Percentiles rank a stretch among this genome's conserved stretches.
phyloP scores from a whole-genome alignment of 2,888 invertebrate species.

The Pterostichus madidus region DNA sequence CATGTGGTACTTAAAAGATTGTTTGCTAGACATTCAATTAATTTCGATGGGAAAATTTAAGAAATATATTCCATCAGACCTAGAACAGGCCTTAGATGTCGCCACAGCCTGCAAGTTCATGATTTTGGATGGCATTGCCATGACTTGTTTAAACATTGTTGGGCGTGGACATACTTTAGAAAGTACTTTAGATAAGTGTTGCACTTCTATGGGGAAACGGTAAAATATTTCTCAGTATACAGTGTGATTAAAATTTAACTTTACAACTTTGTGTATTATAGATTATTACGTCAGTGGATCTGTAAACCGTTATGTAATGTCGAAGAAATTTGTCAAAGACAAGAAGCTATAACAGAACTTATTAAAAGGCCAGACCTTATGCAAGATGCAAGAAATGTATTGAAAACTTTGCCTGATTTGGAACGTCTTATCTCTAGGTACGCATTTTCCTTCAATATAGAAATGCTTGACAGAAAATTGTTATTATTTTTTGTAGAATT shows the following conservation, averaged over 20 bases:
- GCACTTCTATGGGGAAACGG: conserved; percentile 95
- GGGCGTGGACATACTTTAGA: conserved; percentile 90
- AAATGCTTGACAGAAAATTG: not conserved
- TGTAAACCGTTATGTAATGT: conserved; percentile 93
- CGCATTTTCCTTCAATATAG: conserved; percentile 70
- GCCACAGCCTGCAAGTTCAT: conserved; percentile 77
- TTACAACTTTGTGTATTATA: conserved; percentile 72
- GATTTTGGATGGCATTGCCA: conserved; percentile 94
- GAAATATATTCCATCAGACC: conserved; percentile 84
- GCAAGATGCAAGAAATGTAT: conserved; percentile 82
- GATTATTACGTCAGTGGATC: conserved; percentile 94
- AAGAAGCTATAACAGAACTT: conserved; percentile 90
- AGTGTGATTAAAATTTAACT: conserved; percentile 19
- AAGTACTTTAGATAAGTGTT: conserved; percentile 90
- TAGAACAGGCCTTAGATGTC: conserved; percentile 71
- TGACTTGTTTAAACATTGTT: conserved; percentile 89
- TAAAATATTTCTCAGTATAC: conserved; percentile 71
- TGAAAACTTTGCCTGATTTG: conserved; percentile 93
- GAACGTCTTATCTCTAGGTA: conserved; percentile 94
- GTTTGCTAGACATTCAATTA: conserved; percentile 92
- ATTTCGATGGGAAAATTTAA: conserved; percentile 86
- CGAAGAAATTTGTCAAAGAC: conserved; percentile 86
- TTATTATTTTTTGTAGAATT: conserved; percentile 81
- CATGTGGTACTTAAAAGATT: conserved; percentile 88
- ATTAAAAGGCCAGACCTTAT: conserved; percentile 82